These are phyloP conservation scores for Cacatua alba DNA, from an alignment of 2,113 vertebrate species.

Conservation along the genomic window DNA sequence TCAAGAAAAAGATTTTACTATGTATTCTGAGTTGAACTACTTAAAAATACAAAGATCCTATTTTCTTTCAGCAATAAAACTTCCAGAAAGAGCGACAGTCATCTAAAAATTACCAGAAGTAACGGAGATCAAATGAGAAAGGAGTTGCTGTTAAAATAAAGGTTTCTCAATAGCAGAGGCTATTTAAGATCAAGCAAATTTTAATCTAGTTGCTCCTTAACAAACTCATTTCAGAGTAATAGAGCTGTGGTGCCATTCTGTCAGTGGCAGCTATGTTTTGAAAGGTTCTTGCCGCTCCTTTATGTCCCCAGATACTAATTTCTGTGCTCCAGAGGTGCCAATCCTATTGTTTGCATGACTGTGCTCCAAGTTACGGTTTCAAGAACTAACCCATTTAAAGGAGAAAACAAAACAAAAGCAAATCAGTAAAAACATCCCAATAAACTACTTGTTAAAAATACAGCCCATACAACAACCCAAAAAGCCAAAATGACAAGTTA, in stretches of 20 bases:
- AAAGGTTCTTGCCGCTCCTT: neutral
- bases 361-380: neutral
- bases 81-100: neutral
- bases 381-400: neutral
- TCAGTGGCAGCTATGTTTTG: conserved; percentile 9
- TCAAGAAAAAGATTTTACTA: neutral
- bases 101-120: neutral
- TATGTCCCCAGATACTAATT: neutral
- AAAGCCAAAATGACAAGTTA: neutral
- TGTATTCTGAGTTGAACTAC: neutral
- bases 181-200: neutral
- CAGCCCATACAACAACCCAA: neutral
- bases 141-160: neutral
- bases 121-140: neutral
- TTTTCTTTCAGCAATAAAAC: neutral
- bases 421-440: neutral
- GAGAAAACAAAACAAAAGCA: neutral
- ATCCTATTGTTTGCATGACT: neutral
- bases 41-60: neutral
- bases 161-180: neutral
- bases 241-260: neutral
- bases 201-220: neutral
- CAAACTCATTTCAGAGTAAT: neutral
- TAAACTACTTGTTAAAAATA: neutral
- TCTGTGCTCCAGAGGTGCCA: neutral